phyloP scores from a whole-genome alignment of 2,797 vertebrate genomes.

The Moxostoma hubbsi region DNA sequence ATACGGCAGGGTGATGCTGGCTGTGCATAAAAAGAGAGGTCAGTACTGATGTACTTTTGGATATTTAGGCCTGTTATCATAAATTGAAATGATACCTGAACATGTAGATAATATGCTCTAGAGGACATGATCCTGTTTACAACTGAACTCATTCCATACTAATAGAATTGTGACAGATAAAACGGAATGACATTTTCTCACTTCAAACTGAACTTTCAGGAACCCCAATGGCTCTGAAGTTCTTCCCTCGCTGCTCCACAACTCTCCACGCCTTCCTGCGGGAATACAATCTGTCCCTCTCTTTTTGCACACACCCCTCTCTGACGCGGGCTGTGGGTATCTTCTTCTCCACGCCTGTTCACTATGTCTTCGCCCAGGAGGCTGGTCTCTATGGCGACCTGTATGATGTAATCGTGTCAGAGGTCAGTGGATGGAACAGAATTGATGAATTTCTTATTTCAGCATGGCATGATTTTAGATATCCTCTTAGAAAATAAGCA shows the following conservation, averaged over 20 bases:
- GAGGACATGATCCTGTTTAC: neutral
- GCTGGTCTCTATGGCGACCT: slow-evolving; percentile 91
- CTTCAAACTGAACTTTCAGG: slow-evolving; percentile 72
- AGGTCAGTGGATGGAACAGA: slow-evolving; percentile 72
- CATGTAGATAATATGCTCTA: neutral
- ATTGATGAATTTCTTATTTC: no score
- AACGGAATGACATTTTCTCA: neutral
- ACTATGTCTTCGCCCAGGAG: slow-evolving; percentile 94
- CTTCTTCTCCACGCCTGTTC: slow-evolving; percentile 87
- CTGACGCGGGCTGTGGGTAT: slow-evolving; percentile 90
- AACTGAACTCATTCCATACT: no score
- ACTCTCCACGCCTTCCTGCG: slow-evolving; percentile 89
- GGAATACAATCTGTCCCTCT: slow-evolving; percentile 93
- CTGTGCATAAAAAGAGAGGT: slow-evolving; percentile 94
- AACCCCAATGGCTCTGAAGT: slow-evolving; percentile 93
- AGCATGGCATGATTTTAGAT: neutral
- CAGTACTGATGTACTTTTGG: slow-evolving; percentile 56
- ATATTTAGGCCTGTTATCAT: no score
- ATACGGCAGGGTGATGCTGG: slow-evolving; percentile 92
- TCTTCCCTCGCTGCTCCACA: slow-evolving; percentile 88
- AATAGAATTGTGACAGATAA: no score
- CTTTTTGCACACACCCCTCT: slow-evolving; percentile 87
- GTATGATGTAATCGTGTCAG: slow-evolving; percentile 90
- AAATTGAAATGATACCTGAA: no score
- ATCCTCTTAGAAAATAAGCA: no score